Conservation (phyloP, 2,113 vertebrate species). For the Entosphenus tridentatus region DNA sequence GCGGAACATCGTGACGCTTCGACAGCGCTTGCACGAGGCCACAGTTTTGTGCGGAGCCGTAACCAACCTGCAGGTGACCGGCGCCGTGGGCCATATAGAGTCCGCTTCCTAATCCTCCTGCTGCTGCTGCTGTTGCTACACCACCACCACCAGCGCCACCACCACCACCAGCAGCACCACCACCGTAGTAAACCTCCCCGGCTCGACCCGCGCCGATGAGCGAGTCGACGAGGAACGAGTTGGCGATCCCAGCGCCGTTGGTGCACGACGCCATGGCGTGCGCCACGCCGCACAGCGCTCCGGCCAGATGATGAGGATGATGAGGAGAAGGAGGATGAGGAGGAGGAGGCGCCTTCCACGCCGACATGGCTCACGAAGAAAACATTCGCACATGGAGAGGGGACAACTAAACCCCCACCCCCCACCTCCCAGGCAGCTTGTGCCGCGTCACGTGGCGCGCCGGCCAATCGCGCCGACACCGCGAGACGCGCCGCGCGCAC, state of each 20-base stretch:
- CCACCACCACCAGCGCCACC: conserved; percentile 26
- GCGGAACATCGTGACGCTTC: conserved; percentile 63
- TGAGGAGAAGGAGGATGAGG: too few relatives aligned
- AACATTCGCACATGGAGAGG: too few relatives aligned
- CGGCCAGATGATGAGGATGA: too few relatives aligned
- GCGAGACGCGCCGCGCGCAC: too few relatives aligned
- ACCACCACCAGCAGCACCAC: conserved; percentile 10
- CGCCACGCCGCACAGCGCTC: conserved; percentile 17
- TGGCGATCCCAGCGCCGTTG: conserved; percentile 68
- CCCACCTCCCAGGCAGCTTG: too few relatives aligned
- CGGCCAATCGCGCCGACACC: too few relatives aligned
- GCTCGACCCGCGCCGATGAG: conserved; percentile 68
- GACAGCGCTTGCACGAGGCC: conserved; percentile 67
- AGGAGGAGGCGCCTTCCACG: too few relatives aligned
- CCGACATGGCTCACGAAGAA: too few relatives aligned
- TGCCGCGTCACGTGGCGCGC: too few relatives aligned
- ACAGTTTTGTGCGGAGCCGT: conserved; percentile 60
- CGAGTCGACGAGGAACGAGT: conserved; percentile 93
- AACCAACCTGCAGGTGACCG: conserved; percentile 37
- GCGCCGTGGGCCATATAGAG: conserved; percentile 59
- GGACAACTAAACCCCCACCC: too few relatives aligned
- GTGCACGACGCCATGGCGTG: conserved; percentile 95
- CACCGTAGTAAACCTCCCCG: conserved; percentile 35
- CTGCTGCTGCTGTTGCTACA: conserved; percentile 41
- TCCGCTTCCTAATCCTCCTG: too few relatives aligned